Percentiles rank a stretch among this genome's conserved stretches.
Conservation (phyloP, 2,113 vertebrate genomes). For the human region DNA sequence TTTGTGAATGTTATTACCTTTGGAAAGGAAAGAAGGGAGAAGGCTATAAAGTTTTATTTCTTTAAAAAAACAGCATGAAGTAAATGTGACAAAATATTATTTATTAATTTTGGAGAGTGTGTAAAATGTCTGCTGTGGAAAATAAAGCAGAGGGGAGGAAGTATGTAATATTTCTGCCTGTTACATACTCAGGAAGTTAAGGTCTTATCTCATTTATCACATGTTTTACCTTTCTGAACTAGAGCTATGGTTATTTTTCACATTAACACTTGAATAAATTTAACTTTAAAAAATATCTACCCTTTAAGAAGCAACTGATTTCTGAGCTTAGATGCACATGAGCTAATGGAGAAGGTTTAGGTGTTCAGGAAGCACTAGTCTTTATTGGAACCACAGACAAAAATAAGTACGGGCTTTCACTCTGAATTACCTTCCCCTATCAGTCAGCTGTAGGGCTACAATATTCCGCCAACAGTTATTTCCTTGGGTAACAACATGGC, state of each 20-base stretch:
- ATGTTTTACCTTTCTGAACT: neutral
- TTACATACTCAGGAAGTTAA: neutral
- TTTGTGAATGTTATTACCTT: neutral
- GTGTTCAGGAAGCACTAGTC: neutral
- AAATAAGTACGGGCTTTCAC: neutral
- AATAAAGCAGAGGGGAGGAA: neutral
- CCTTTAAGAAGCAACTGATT: slow-evolving; percentile 5
- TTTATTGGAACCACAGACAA: neutral
- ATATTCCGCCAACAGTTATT: neutral
- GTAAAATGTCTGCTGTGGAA: neutral
- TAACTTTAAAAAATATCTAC: slow-evolving; percentile 3
- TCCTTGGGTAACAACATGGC: neutral
- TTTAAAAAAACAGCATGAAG: neutral
- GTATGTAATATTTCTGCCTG: neutral
- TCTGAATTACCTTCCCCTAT: neutral
- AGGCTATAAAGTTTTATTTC: neutral
- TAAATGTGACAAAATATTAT: neutral
- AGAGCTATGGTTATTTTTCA: slow-evolving; percentile 24
- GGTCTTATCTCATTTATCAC: neutral
- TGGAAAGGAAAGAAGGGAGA: neutral
- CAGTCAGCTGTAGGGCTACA: neutral
- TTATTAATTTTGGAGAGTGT: neutral
- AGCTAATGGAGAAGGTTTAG: neutral
- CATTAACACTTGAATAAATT: neutral
- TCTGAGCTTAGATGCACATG: neutral